Conservation (phyloP, 1,140 invertebrate genomes). For the Leptonema lineaticorne region DNA sequence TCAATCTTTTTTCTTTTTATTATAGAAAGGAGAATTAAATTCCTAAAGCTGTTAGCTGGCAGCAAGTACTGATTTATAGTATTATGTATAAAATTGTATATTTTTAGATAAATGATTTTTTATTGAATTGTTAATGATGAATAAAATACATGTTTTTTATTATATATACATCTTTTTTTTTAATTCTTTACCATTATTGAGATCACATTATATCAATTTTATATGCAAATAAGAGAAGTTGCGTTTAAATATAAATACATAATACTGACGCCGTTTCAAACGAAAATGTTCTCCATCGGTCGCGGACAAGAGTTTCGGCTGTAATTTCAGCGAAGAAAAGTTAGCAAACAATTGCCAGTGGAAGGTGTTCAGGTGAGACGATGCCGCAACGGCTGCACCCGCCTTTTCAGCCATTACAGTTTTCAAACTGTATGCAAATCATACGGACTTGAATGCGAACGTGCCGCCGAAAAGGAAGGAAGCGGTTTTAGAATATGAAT, state of each 20-base stretch:
- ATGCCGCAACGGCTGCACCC: conserved; percentile 29
- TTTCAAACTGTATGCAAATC: conserved; percentile 41
- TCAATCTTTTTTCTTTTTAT: background rate
- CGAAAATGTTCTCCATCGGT: background rate
- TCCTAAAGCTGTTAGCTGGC: too few relatives aligned
- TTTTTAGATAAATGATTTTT: too few relatives aligned
- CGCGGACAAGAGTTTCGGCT: background rate
- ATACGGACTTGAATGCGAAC: conserved; percentile 32
- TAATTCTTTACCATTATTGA: too few relatives aligned
- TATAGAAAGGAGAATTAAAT: background rate
- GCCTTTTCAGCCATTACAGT: conserved; percentile 30
- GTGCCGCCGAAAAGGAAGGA: conserved; percentile 27
- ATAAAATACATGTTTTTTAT: too few relatives aligned
- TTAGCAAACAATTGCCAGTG: conserved; percentile 34
- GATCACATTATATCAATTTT: too few relatives aligned
- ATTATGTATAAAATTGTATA: too few relatives aligned
- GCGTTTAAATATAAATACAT: too few relatives aligned
- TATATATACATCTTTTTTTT: too few relatives aligned
- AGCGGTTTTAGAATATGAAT: conserved; percentile 37
- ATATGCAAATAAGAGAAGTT: too few relatives aligned
- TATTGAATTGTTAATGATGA: too few relatives aligned
- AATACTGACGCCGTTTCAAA: too few relatives aligned
- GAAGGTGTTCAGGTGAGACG: conserved; percentile 25
- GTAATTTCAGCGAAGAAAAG: conserved; percentile 39
- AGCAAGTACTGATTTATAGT: too few relatives aligned